phyloP scores from a whole-genome alignment of 2,797 vertebrate genomes.

The Peromyscus melanophrys region DNA sequence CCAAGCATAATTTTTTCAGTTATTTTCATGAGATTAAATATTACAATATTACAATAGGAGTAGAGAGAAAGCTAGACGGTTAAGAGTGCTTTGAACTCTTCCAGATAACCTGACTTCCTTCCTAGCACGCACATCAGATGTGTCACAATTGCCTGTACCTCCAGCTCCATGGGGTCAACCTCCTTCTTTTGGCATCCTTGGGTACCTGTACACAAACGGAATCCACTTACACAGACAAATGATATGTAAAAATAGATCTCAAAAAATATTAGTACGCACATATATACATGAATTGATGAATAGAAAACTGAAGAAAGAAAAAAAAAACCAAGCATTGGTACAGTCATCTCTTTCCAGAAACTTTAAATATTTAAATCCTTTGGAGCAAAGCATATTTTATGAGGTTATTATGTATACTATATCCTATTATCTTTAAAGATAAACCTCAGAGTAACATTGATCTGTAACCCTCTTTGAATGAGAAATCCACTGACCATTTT shows the following conservation, averaged over 20 bases:
- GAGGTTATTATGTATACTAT: background rate
- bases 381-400: conserved; percentile 53
- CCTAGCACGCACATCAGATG: no score
- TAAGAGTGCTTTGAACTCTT: background rate
- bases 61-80: background rate
- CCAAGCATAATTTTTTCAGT: background rate
- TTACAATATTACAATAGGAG: background rate
- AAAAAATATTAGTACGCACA: background rate
- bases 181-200: background rate
- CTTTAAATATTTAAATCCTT: background rate
- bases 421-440: conserved; percentile 4
- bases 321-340: background rate
- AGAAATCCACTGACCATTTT: background rate
- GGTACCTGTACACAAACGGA: background rate
- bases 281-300: conserved; percentile 21
- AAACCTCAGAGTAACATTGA: background rate
- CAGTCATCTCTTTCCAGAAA: background rate
- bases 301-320: conserved; percentile 3
- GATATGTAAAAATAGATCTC: background rate
- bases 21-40: conserved; percentile 44
- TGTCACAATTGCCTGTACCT: background rate
- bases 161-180: background rate
- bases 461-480: background rate
- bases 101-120: background rate
- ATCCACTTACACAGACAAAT: background rate